Conservation (phyloP, 2,888 invertebrate genomes). For the Caradrina clavipalpis region DNA sequence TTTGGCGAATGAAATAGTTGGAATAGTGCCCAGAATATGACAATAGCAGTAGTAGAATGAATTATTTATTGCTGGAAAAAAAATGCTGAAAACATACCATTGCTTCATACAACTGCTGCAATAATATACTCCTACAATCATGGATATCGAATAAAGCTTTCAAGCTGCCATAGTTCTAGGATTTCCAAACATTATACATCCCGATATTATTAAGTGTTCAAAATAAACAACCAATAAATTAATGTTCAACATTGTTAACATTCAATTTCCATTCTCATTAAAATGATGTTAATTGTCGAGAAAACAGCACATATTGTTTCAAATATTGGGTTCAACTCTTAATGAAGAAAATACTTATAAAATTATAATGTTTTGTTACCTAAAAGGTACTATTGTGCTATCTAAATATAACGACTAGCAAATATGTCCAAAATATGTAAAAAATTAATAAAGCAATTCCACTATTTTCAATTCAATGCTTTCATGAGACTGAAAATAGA, state of each 20-base stretch:
- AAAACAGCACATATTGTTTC: conserved; percentile 15
- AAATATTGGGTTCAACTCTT: background rate
- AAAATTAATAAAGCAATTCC: background rate
- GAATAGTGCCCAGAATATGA: background rate
- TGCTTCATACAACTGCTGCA: background rate
- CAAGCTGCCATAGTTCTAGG: no score
- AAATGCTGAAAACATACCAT: background rate
- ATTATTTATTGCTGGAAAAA: background rate
- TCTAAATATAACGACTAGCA: background rate
- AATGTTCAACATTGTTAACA: background rate
- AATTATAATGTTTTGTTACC: no score
- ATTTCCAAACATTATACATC: no score
- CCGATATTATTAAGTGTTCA: no score
- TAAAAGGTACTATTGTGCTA: no score
- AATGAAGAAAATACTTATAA: no score
- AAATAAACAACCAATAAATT: background rate
- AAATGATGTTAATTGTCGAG: background rate
- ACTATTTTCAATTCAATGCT: background rate
- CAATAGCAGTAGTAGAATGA: background rate
- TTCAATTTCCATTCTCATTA: no score
- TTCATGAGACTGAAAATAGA: background rate
- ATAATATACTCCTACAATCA: background rate
- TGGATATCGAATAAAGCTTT: no score
- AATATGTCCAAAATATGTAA: background rate
- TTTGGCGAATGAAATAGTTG: background rate